A percentile compares a stretch with the other conserved stretches of the same genome.
These are phyloP conservation scores for Nerophis ophidion DNA, from an alignment of 2,113 vertebrate species.

Conservation along the genomic window DNA sequence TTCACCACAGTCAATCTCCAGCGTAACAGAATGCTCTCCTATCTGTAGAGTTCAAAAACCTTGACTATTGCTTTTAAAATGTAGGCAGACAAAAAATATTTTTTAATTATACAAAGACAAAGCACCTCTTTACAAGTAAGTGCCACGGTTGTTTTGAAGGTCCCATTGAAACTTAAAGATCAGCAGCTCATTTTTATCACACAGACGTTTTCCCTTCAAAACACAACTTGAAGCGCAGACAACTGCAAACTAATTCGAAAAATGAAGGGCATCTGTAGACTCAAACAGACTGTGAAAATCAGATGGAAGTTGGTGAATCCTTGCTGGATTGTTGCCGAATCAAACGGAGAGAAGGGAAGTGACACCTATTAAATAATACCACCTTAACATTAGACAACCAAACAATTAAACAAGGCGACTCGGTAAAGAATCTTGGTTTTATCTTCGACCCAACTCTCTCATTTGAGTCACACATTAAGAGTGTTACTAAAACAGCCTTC, in stretches of 20 bases:
- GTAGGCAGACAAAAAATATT: background rate
- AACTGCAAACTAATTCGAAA: background rate
- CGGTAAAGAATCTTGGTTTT: too few species aligned
- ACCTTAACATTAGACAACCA: too few species aligned
- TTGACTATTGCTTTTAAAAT: background rate
- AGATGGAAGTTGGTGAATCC: background rate
- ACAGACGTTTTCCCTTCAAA: background rate
- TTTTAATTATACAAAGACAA: background rate
- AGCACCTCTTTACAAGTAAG: background rate
- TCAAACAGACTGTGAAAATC: conserved; percentile 1
- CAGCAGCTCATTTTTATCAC: background rate
- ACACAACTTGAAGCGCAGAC: background rate
- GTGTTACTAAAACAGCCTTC: too few species aligned
- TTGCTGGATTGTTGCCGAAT: background rate
- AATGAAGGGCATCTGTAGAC: background rate
- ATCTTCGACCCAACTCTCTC: too few species aligned
- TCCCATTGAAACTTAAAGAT: background rate
- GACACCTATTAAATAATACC: too few species aligned
- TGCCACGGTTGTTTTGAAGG: background rate
- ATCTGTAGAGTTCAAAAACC: background rate
- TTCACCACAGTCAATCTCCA: too few species aligned
- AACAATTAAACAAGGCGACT: too few species aligned
- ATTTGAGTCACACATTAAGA: too few species aligned
- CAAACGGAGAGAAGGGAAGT: too few species aligned
- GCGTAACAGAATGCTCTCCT: too few species aligned